phyloP scores from a whole-genome alignment of 2,113 vertebrate species.

The Conger conger region DNA sequence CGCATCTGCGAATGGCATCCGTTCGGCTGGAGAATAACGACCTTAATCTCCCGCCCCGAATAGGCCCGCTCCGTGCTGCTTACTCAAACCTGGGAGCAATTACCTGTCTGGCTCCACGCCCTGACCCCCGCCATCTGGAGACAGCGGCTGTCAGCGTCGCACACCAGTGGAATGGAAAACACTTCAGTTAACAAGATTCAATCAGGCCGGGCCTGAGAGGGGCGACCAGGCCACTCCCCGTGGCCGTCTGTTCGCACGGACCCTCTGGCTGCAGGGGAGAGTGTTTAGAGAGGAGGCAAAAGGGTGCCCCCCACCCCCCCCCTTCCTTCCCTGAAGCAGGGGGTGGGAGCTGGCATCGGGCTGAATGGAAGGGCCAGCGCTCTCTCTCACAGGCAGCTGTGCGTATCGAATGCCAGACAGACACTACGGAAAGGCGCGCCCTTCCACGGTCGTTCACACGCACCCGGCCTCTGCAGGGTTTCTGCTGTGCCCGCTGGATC shows the following conservation, averaged over 20 bases:
- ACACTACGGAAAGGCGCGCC: background rate
- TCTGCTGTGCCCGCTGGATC: background rate
- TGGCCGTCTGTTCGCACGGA: background rate
- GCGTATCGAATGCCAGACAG: background rate
- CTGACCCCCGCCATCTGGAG: slow-evolving; percentile 12
- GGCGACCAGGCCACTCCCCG: background rate
- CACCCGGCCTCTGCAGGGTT: background rate
- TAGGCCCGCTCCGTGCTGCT: background rate
- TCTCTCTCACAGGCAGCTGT: background rate
- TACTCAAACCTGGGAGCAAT: slow-evolving; percentile 44
- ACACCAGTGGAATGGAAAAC: background rate
- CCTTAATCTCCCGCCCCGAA: background rate
- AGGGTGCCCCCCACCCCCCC: background rate
- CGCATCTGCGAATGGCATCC: background rate
- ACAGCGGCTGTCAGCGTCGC: slow-evolving; percentile 35
- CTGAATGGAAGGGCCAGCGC: background rate
- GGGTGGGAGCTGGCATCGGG: background rate
- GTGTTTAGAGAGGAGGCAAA: background rate
- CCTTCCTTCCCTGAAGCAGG: background rate
- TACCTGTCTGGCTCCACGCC: slow-evolving; percentile 35
- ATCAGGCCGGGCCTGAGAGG: background rate
- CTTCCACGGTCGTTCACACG: background rate
- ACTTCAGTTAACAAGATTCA: slow-evolving; percentile 13
- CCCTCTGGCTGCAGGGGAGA: background rate
- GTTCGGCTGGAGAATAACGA: background rate